A percentile compares a stretch with the other conserved stretches of the same genome.
phyloP scores from a whole-genome alignment of 64 coral and sea anemone genomes.

The Actinia tenebrosa region DNA sequence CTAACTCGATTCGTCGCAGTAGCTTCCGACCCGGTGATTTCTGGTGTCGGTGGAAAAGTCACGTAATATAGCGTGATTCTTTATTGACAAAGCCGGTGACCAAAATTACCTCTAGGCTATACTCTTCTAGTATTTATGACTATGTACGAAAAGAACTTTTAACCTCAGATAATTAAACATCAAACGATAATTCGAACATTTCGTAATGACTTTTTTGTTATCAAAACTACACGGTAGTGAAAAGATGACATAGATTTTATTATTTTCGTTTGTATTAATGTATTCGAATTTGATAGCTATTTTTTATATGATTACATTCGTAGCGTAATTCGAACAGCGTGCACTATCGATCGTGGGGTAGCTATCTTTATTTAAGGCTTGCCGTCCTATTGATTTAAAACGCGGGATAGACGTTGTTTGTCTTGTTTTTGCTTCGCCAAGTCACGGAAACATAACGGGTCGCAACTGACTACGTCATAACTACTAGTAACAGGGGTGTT shows the following conservation, averaged over 20 bases:
- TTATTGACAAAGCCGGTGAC: neutral
- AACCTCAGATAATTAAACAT: neutral
- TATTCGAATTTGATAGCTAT: neutral
- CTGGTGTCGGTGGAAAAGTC: neutral
- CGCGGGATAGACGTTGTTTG: neutral
- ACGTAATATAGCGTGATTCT: neutral
- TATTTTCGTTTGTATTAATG: neutral
- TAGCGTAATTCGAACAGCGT: neutral
- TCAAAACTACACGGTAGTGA: neutral
- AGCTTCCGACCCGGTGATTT: constrained; percentile 10
- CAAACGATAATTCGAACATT: neutral
- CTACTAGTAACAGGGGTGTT: neutral
- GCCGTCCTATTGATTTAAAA: constrained; percentile 2
- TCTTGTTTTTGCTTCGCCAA: neutral
- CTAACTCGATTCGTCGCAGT: neutral
- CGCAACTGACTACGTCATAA: neutral
- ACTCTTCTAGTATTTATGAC: neutral
- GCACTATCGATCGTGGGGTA: neutral
- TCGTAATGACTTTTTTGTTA: neutral
- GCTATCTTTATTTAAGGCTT: neutral
- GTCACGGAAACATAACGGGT: constrained; percentile 7
- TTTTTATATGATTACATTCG: neutral
- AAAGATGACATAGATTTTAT: neutral
- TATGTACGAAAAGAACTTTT: neutral
- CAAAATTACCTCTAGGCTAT: neutral